phyloP scores from a whole-genome alignment of 2,113 vertebrate species.

The Macrotus californicus region DNA sequence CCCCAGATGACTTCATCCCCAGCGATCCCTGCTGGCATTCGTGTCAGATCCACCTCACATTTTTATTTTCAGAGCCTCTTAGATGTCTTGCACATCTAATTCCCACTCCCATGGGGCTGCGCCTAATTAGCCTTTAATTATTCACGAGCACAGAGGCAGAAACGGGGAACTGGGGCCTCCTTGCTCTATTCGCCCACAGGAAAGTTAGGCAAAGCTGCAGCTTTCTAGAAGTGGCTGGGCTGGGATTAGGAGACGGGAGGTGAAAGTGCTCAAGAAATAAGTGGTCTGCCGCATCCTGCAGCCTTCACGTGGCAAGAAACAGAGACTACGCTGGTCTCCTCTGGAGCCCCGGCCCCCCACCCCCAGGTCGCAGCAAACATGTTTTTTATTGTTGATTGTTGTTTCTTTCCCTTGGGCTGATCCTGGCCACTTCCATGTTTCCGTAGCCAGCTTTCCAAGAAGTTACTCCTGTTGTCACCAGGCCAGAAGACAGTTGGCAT shows the following conservation, averaged over 20 bases:
- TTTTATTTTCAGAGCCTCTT: slow-evolving; percentile 37
- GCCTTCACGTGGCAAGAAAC: accelerated
- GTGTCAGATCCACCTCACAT: background rate
- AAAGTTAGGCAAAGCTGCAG: background rate
- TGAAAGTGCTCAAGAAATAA: background rate
- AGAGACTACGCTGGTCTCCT: accelerated
- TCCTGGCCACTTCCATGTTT: background rate
- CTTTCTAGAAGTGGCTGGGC: background rate
- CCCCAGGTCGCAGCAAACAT: accelerated
- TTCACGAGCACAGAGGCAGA: slow-evolving; percentile 44
- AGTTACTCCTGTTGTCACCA: background rate
- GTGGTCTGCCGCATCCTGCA: background rate
- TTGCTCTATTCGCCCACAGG: background rate
- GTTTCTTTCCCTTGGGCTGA: too few relatives aligned
- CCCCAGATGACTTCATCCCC: background rate
- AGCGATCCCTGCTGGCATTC: background rate
- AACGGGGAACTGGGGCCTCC: background rate
- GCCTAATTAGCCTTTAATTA: slow-evolving; percentile 59
- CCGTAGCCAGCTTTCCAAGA: slow-evolving; percentile 22
- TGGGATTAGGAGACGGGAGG: background rate
- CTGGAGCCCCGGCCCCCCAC: accelerated
- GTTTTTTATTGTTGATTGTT: background rate
- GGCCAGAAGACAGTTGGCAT: slow-evolving; percentile 21
- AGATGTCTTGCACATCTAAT: background rate
- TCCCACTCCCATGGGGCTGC: background rate